Evolutionary conservation across 2,888 invertebrate species (phyloP).

Genomic region (Subacronicta megacephala): DNA sequence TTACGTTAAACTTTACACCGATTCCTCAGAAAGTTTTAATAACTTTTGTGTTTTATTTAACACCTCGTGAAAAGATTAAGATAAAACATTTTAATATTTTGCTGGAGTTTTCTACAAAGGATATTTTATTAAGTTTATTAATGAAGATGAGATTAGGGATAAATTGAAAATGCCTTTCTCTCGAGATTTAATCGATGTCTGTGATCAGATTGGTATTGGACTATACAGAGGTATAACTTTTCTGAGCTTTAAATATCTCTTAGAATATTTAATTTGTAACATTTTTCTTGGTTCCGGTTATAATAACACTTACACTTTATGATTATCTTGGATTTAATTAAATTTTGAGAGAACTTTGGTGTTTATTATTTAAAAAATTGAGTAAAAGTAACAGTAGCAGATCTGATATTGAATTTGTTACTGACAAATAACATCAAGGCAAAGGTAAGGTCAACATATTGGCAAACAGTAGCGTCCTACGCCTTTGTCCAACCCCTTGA

Average conservation of each 20-base stretch:
- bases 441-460: too few relatives aligned
- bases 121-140: conserved; percentile 49
- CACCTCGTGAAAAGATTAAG: conserved; percentile 51
- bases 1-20: conserved; percentile 45
- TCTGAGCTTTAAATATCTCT: conserved; percentile 3
- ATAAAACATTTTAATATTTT: conserved; percentile 45
- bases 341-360: too few relatives aligned
- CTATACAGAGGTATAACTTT: conserved; percentile 8
- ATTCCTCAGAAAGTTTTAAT: conserved; percentile 51
- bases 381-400: too few relatives aligned
- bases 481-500: too few relatives aligned
- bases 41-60: conserved; percentile 55
- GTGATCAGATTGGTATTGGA: conserved; percentile 5
- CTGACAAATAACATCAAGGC: too few relatives aligned
- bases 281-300: background rate
- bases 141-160: conserved; percentile 39
- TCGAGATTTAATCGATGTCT: conserved; percentile 10
- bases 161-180: conserved; percentile 40
- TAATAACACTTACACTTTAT: background rate
- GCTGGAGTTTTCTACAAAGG: conserved; percentile 30
- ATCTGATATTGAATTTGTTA: too few relatives aligned
- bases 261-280: background rate
- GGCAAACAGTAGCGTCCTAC: too few relatives aligned
- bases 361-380: too few relatives aligned
- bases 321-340: background rate